A percentile compares a stretch with the other conserved stretches of the same genome.
Conservation (phyloP, 2,797 vertebrate genomes). For the Sebastes minor region DNA sequence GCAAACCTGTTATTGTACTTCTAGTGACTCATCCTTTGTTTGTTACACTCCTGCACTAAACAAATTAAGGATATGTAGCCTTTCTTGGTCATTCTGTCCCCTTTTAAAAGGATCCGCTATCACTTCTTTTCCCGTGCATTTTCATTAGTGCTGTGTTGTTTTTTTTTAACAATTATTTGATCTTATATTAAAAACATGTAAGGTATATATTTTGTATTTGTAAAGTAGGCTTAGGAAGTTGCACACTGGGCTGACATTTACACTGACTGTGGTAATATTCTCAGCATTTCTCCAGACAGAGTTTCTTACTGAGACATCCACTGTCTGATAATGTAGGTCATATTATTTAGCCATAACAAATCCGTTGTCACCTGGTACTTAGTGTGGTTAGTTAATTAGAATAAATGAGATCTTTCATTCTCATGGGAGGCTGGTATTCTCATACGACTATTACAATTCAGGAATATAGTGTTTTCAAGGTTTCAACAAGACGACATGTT, state of each 20-base stretch:
- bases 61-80: constrained; percentile 80
- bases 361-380: constrained; percentile 50
- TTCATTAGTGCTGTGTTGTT: constrained; percentile 65
- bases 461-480: constrained; percentile 67
- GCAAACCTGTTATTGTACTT: constrained; percentile 62
- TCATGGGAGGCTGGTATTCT: constrained; percentile 77
- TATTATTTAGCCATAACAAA: constrained; percentile 49
- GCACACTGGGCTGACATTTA: constrained; percentile 74
- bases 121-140: constrained; percentile 34
- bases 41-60: constrained; percentile 82
- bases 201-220: constrained; percentile 74
- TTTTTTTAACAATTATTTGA: constrained; percentile 41
- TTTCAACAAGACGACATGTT: constrained; percentile 62
- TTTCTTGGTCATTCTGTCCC: constrained; percentile 62
- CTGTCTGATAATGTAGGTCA: constrained; percentile 49
- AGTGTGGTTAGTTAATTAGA: constrained; percentile 45
- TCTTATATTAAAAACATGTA: constrained; percentile 64
- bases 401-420: constrained; percentile 52
- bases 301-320: constrained; percentile 41
- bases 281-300: constrained; percentile 46
- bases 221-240: constrained; percentile 74
- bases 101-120: constrained; percentile 37
- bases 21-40: constrained; percentile 76
- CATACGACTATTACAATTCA: constrained; percentile 67
- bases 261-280: constrained; percentile 59